Evolutionary conservation across 1,140 invertebrate genomes (phyloP), one percentile per base, ranked within the genome.

Genomic region (Drosophila mojavensis): DNA sequence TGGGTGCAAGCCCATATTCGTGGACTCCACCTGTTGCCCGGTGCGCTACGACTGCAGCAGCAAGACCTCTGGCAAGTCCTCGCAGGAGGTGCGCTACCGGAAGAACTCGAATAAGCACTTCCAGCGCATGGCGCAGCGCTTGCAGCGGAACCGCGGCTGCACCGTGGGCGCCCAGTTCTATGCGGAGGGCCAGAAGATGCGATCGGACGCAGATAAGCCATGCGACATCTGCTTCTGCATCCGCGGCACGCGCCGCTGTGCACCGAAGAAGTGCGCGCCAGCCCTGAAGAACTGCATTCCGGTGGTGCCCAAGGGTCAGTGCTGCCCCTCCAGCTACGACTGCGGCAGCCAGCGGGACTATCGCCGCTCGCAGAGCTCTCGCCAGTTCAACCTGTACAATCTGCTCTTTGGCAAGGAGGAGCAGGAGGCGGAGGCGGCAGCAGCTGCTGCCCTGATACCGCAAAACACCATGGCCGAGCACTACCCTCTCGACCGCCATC

Each of bases 141-240:
- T 84, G 6, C 90, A 92, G 43, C 59, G 91, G 3, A 92, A 88
- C 81, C 84, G 82, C 15, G 91, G 95, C 66, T 97, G 97, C 91
- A 91, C 94, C 43, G 94, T 96, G 1, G 94, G 94, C 24, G 93
- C 94, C 1, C 93, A 93, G 20, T 93, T 94, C 76, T 95, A 96
- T 76, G 90, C 93, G 24, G 96, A 97, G 92, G 97, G 97, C 2
- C 95, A 96, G 67, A 95, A 95, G 92, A 95, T 97, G n/a, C 92
- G 94, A 5, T 93, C 94, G 26, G 93, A 95, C 20, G 91, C 92
- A 63, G 94, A 94, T 60, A 94, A 94, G 45, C 92, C 94, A 7
- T 97, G 96, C 91, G 95, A 96, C 81, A 96, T 96, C 70, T 97
- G 97, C 92, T 97, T 97, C 92, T 98, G 97, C 92, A 94, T 97